These are phyloP conservation scores for Wasmannia auropunctata DNA, from an alignment of 1,140 invertebrate genomes.

Conservation along the genomic window DNA sequence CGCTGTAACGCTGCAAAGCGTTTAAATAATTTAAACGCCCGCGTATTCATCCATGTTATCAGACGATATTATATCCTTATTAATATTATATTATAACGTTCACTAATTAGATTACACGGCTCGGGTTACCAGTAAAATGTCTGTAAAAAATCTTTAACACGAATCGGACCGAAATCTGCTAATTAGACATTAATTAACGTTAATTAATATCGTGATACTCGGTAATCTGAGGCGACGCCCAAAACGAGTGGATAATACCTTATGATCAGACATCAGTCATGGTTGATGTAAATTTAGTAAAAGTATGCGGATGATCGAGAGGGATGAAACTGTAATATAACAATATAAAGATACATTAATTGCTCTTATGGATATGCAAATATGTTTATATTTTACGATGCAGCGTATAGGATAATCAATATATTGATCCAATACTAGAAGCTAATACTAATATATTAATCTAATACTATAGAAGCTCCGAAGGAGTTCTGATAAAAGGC, in stretches of 20 bases:
- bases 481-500: background rate
- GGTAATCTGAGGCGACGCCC: background rate
- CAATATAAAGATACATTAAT: background rate
- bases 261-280: background rate
- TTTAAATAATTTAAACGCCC: background rate
- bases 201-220: slow-evolving; percentile 15
- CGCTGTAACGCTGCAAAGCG: background rate
- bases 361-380: background rate
- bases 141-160: background rate
- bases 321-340: background rate
- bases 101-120: slow-evolving; percentile 14
- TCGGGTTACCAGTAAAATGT: background rate
- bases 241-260: background rate
- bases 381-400: too few relatives aligned
- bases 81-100: background rate
- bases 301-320: background rate
- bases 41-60: background rate
- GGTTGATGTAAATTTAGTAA: background rate
- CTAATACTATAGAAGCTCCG: background rate
- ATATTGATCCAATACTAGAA: too few relatives aligned
- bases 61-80: background rate
- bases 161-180: background rate
- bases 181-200: slow-evolving; percentile 31
- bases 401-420: too few relatives aligned
- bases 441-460: background rate